Conservation (phyloP, 2,888 invertebrate genomes). For the Spilarctia lutea region DNA sequence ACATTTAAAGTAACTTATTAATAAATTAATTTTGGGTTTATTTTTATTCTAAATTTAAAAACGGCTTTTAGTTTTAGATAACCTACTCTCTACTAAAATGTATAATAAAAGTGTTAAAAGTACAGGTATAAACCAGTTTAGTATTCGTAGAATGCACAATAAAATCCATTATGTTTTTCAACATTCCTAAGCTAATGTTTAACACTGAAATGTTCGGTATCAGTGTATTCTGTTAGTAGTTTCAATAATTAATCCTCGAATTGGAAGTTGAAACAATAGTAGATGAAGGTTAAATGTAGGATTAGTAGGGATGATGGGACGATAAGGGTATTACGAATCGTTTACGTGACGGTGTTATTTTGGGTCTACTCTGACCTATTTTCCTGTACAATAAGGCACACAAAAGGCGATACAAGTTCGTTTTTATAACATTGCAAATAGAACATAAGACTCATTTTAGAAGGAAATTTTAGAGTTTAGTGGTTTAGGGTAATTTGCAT, state of each 20-base stretch:
- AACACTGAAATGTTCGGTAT: not conserved
- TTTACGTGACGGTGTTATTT: constrained; percentile 30
- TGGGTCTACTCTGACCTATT: not conserved
- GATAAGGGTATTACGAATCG: constrained; percentile 22
- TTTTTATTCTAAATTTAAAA: too few relatives aligned
- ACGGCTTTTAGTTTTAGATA: too few relatives aligned
- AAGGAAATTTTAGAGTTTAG: not conserved
- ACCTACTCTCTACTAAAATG: too few relatives aligned
- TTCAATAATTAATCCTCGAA: not conserved
- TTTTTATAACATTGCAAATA: not conserved
- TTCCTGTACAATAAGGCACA: constrained; percentile 17
- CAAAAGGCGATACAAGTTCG: not conserved
- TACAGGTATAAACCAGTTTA: not conserved
- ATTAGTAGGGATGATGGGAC: constrained; percentile 14
- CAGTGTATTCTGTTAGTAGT: not conserved
- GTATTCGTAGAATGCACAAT: not conserved
- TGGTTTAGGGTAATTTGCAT: not conserved
- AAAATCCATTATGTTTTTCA: not conserved
- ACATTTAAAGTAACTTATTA: not conserved
- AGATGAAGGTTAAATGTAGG: constrained; percentile 19
- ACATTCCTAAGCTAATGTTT: not conserved
- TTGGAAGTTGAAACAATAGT: not conserved
- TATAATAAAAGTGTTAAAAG: not conserved
- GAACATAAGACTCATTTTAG: not conserved
- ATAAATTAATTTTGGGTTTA: too few relatives aligned